phyloP scores from a whole-genome alignment of 2,888 invertebrate genomes.

The Cotesia congregata region DNA sequence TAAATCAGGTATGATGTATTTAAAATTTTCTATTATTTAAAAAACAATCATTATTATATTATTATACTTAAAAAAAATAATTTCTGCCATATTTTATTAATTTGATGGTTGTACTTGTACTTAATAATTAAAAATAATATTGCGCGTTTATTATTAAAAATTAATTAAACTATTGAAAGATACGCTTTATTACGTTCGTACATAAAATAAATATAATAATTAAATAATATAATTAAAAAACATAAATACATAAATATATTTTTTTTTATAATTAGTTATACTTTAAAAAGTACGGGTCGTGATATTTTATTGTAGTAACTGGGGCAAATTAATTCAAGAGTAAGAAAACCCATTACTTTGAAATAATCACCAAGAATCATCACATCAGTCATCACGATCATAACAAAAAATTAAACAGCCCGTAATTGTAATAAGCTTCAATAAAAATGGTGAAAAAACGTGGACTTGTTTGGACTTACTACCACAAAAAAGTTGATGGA shows the following conservation, averaged over 20 bases:
- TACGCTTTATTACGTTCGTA: constrained; percentile 40
- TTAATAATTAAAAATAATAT: not conserved
- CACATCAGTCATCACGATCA: constrained; percentile 2
- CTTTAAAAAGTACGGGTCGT: constrained; percentile 38
- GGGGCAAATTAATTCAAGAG: constrained; percentile 34
- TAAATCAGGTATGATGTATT: constrained; percentile 58
- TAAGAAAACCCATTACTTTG: constrained; percentile 11
- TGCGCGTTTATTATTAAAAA: not conserved
- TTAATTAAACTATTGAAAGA: constrained; percentile 30
- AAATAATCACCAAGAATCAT: constrained; percentile 19
- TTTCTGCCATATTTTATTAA: constrained; percentile 30
- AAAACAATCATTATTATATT: not conserved
- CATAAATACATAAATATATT: not conserved
- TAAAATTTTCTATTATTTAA: constrained; percentile 16
- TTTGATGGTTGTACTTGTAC: constrained; percentile 34
- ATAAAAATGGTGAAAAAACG: constrained; percentile 61
- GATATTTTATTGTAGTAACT: constrained; percentile 43
- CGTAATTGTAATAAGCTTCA: not conserved
- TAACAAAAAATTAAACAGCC: constrained; percentile 6
- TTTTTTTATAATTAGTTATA: constrained; percentile 19
- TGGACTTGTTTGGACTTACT: constrained; percentile 63
- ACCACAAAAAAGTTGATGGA: constrained; percentile 61
- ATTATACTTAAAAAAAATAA: not conserved
- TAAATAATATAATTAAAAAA: constrained; percentile 9
- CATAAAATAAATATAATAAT: constrained; percentile 11